Evolutionary conservation across 2,113 vertebrate genomes (phyloP), one percentile per base, ranked within the genome.

Genomic region (Onychostoma macrolepis): DNA sequence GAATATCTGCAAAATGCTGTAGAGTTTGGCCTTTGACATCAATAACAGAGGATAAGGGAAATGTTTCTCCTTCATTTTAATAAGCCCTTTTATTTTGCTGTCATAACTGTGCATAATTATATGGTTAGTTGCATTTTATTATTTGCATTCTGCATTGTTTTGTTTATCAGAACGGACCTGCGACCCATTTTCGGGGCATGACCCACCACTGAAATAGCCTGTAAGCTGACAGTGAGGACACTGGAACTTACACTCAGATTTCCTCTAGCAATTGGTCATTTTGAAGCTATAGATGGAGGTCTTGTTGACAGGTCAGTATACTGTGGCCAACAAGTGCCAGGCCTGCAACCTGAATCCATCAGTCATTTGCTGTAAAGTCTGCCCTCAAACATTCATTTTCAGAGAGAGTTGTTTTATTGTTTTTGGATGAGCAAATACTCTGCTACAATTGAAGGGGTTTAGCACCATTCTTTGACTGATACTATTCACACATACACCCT

Each of bases 201-300:
- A 30, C 45, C 45, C 3, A 19, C 45, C 75, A 78, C 13, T 33
- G 2, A 21, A 50, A 78, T 30, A 11, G 43, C 45, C 45, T 3
- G n/a, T 33, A 33, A 17, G 45, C 75, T 30, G 28, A 13, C 75
- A 78, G 17, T 30, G 26, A 30, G 45, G 45, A 38, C 69, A 24
- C 69, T 72, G 36, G 17, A 72, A 41, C 4, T 33, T 33, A 21
- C 36, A 65, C 11, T 65, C 79, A 28, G 80, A 45, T 30, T 67
- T 26, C 26, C 41, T 82, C n/a, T 43, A 67, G 58, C 80, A 41
- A 67, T 65, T 26, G 61, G 38, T 82, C 61, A 67, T 82, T 82
- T 4, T 43, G 13, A 65, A 17, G 26, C 80, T 28, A 80, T 80
- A 67, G 38, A 63, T 67, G 41, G 58, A 17, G n/a, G 56, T 82